phyloP scores from a whole-genome alignment of 1,140 invertebrate species.

The Camponotus pennsylvanicus region DNA sequence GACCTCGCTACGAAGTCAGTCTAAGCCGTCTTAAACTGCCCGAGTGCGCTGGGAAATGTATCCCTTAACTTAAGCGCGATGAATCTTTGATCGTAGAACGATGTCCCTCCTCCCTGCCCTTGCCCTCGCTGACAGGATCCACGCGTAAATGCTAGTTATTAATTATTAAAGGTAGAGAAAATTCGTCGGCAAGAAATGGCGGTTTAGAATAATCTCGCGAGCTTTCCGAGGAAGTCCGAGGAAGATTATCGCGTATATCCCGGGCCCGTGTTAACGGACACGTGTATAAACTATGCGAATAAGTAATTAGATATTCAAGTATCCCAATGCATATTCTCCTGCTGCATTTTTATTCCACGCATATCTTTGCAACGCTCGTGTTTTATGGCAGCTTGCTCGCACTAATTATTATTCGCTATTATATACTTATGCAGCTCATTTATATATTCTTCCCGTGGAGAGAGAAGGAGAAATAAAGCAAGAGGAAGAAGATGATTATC shows the following conservation, averaged over 20 bases:
- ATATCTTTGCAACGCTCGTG: background rate
- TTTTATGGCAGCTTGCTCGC: background rate
- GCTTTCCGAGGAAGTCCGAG: background rate
- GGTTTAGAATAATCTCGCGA: constrained; percentile 18
- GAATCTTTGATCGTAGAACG: constrained; percentile 59
- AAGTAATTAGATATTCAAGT: background rate
- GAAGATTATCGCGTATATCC: constrained; percentile 58
- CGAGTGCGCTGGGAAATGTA: constrained; percentile 42
- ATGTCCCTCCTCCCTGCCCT: background rate
- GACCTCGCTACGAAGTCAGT: constrained; percentile 42
- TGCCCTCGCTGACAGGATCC: constrained; percentile 13
- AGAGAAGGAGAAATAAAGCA: no score
- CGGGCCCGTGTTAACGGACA: background rate
- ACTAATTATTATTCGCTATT: constrained; percentile 31
- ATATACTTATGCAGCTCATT: background rate
- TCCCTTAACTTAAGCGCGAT: constrained; percentile 49
- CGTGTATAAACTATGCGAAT: constrained; percentile 50
- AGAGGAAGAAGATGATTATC: no score
- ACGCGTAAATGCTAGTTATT: constrained; percentile 39
- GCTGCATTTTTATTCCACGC: constrained; percentile 15
- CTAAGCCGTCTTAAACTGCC: constrained; percentile 65
- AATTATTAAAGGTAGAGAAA: constrained; percentile 51
- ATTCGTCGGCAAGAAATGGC: constrained; percentile 10
- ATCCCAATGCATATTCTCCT: background rate
- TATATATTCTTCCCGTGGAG: background rate